These are phyloP conservation scores for Andrena minutula DNA, from an alignment of 2,888 invertebrate species.

Conservation along the genomic window DNA sequence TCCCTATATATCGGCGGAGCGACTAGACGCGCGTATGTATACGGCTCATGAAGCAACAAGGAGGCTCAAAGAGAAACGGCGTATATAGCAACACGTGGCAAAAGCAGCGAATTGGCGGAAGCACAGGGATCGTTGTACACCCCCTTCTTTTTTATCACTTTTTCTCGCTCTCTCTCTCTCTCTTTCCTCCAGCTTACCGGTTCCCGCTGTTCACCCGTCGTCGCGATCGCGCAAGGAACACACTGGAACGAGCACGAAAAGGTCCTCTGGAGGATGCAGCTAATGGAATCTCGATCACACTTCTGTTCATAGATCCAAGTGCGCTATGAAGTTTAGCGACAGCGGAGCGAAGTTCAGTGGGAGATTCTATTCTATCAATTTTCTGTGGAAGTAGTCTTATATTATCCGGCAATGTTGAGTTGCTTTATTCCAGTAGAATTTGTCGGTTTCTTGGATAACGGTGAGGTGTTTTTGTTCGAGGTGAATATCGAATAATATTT, in stretches of 20 bases:
- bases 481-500: neutral
- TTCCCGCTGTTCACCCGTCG: conserved; percentile 15
- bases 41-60: conserved; percentile 61
- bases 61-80: conserved; percentile 57
- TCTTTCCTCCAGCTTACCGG: conserved; percentile 22
- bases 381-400: too few species aligned
- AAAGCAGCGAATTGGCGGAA: conserved; percentile 58
- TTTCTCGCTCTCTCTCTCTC: conserved; percentile 6
- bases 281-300: conserved; percentile 26
- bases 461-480: too few species aligned
- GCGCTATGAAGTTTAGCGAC: too few species aligned
- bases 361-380: too few species aligned
- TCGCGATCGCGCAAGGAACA: conserved; percentile 32
- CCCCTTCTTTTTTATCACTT: conserved; percentile 13
- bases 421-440: too few species aligned
- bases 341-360: too few species aligned
- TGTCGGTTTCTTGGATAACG: neutral
- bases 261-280: conserved; percentile 27
- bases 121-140: conserved; percentile 52
- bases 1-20: conserved; percentile 61
- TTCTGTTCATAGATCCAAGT: neutral
- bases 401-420: too few species aligned
- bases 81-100: conserved; percentile 65
- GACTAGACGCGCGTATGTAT: conserved; percentile 58
- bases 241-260: conserved; percentile 21